Evolutionary conservation across 2,113 vertebrate genomes (phyloP), one percentile per base, ranked within the genome.

Genomic region (Gymnogyps californianus): DNA sequence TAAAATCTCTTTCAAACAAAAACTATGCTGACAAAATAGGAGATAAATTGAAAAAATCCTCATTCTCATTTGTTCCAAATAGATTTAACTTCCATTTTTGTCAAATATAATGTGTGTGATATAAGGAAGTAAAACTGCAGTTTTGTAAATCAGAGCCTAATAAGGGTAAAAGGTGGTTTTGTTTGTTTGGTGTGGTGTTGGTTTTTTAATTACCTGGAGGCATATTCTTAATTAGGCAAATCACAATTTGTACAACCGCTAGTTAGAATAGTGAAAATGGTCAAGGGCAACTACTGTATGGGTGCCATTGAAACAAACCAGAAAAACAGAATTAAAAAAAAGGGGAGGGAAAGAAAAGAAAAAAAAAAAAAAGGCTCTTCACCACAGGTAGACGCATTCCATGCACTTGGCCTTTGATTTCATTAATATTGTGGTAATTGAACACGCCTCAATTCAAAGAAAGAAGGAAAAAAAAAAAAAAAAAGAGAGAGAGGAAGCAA

Each of bases 131-230:
- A 83, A 92, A 90, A 46, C 24, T 49, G 64, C 55, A 62, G 7
- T 84, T 87, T 87, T 90, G 22, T 78, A 93, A 89, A 82, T 93
- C 78, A 64, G 76, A 95, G 54, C 93, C 58, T 90, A 77, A 54
- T 64, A 88, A 65, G 40, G 38, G 36, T 61, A 85, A 92, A 85
- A 85, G 32, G 26, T 88, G 38, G 6, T 4, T 78, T 82, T 59
- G 38, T 71, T 94, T 95, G 46, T 80, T 80, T 89, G 70, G 57
- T 74, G 6, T 62, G 40, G 3, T n/a, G 47, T 14, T 78, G 54
- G 32, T 67, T 65, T 84, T 93, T 94, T 93, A 94, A 95, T 96
- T 97, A 97, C 94, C 78, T 91, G 42, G 58, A 96, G 82, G 93
- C 85, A 71, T 92, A 72, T 77, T 87, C 57, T 96, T 92, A 70